Percentiles rank a stretch among this genome's conserved stretches.
These are phyloP conservation scores for Urophycis tenuis DNA, from an alignment of 2,797 vertebrate genomes.

Conservation along the genomic window DNA sequence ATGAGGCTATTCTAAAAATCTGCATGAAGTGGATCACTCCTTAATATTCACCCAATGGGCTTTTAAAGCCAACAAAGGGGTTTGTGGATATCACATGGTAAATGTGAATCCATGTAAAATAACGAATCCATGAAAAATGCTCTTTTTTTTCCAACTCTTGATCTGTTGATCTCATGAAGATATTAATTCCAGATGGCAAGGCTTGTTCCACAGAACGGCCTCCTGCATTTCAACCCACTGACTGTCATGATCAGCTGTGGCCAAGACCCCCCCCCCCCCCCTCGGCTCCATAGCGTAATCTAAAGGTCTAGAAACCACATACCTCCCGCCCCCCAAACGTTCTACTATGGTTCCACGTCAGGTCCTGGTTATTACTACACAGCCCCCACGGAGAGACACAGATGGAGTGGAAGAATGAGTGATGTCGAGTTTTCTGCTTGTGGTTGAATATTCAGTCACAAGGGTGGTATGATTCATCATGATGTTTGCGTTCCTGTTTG, in stretches of 20 bases:
- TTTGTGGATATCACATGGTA: not conserved
- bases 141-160: not conserved
- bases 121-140: not conserved
- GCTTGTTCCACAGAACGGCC: not conserved
- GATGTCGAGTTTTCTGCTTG: conserved; percentile 4
- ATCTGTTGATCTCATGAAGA: not conserved
- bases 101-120: not conserved
- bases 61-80: not conserved
- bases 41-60: no score
- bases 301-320: not conserved
- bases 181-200: not conserved
- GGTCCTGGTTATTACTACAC: conserved; percentile 32
- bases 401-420: conserved; percentile 19
- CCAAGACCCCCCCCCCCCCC: conserved; percentile 26
- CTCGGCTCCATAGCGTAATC: not conserved
- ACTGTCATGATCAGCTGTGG: conserved; percentile 28
- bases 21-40: not conserved
- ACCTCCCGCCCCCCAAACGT: conserved; percentile 6
- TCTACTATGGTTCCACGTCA: conserved; percentile 29
- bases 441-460: not conserved
- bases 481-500: not conserved
- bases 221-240: conserved; percentile 16
- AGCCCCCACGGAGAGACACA: conserved; percentile 33
- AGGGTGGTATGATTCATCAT: not conserved
- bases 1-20: not conserved